These are phyloP conservation scores for Ophthalmolycus amberensis DNA, from an alignment of 2,113 vertebrate genomes.

Conservation along the genomic window DNA sequence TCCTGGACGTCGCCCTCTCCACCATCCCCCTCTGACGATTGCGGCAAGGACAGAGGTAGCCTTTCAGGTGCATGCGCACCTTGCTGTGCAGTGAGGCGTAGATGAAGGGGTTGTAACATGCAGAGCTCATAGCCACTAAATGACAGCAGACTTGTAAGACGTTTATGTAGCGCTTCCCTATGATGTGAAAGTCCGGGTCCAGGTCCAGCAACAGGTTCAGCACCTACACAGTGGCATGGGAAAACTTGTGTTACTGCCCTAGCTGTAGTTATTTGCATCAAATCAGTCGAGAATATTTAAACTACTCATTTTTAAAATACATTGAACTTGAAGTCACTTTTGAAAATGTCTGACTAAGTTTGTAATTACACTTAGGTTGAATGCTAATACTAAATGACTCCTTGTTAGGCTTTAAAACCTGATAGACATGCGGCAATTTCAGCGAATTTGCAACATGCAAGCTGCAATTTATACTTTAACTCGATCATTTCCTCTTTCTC, in stretches of 20 bases:
- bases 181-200: constrained; percentile 82
- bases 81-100: constrained; percentile 87
- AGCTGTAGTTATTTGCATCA: not conserved
- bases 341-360: not conserved
- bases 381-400: not conserved
- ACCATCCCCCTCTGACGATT: constrained; percentile 11
- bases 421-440: no score
- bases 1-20: constrained; percentile 36
- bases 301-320: not conserved
- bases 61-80: constrained; percentile 80
- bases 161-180: constrained; percentile 84
- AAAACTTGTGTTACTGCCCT: not conserved
- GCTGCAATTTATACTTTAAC: not conserved
- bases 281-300: not conserved
- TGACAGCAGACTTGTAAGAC: constrained; percentile 85
- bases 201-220: constrained; percentile 85
- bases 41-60: constrained; percentile 73
- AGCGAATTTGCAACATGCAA: not conserved
- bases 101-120: constrained; percentile 88
- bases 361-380: not conserved
- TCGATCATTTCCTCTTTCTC: not conserved
- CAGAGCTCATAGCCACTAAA: constrained; percentile 85
- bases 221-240: constrained; percentile 70
- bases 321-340: not conserved
- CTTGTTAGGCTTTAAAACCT: not conserved